phyloP scores from a whole-genome alignment of 1,140 invertebrate genomes.

The Drosophila arawakana region DNA sequence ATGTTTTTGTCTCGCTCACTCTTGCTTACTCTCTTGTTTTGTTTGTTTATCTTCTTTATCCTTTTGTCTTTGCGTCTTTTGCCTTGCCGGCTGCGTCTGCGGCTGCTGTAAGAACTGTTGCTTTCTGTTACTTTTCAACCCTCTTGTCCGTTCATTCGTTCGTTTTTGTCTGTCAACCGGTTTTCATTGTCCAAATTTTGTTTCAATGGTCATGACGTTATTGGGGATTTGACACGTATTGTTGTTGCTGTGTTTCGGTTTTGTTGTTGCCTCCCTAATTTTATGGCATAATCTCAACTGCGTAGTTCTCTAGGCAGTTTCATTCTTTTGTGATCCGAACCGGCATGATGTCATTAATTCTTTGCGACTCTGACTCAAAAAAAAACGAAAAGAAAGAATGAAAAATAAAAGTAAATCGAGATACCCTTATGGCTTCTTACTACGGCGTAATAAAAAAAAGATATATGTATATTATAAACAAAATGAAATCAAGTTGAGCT shows the following conservation, averaged over 20 bases:
- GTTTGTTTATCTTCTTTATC: background rate
- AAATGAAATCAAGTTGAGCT: background rate
- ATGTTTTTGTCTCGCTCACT: background rate
- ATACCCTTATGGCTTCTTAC: background rate
- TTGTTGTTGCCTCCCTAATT: constrained; percentile 16
- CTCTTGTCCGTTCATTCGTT: background rate
- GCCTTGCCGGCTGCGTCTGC: background rate
- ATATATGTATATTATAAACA: background rate
- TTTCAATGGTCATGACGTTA: constrained; percentile 60
- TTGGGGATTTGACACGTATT: constrained; percentile 16
- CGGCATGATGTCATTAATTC: constrained; percentile 48
- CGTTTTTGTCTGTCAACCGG: constrained; percentile 15
- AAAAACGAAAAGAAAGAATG: background rate
- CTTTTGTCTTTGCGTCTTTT: background rate
- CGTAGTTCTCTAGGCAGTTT: constrained; percentile 27
- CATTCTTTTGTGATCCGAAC: constrained; percentile 24
- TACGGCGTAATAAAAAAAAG: background rate
- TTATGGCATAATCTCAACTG: constrained; percentile 18
- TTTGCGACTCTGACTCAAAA: background rate
- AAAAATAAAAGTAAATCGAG: too few species aligned
- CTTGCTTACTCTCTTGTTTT: background rate
- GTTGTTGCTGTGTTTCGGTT: background rate
- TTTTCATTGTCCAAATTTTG: constrained; percentile 19
- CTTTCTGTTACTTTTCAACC: background rate
- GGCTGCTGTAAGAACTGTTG: constrained; percentile 22